A percentile compares a stretch with the other conserved stretches of the same genome.
These are phyloP conservation scores for Cryptocheilus praepositus DNA, from an alignment of 2,888 invertebrate species.

Conservation along the genomic window DNA sequence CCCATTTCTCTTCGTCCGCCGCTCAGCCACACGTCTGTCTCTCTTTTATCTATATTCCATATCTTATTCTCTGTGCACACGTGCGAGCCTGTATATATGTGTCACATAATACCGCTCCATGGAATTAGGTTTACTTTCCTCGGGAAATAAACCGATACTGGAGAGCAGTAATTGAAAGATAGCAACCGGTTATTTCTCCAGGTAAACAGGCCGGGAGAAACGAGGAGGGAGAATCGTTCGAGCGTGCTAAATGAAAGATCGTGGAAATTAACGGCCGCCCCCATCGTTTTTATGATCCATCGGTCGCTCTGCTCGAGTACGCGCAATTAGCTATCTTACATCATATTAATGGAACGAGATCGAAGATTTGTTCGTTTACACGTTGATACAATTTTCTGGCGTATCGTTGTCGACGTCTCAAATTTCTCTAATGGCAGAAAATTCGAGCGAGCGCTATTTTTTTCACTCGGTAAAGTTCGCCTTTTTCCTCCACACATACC, in stretches of 20 bases:
- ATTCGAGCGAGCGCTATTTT: too few species aligned
- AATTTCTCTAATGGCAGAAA: too few species aligned
- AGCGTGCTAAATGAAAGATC: slow-evolving; percentile 54
- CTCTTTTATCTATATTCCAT: background rate
- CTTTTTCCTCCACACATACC: background rate
- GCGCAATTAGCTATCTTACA: too few species aligned
- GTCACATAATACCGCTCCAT: slow-evolving; percentile 39
- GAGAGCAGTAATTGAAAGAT: slow-evolving; percentile 52
- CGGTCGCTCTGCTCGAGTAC: too few species aligned
- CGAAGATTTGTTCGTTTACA: too few species aligned
- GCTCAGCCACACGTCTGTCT: slow-evolving; percentile 2
- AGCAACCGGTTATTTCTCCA: slow-evolving; percentile 53
- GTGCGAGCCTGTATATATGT: slow-evolving; percentile 23
- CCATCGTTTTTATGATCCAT: too few species aligned
- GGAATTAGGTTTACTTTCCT: slow-evolving; percentile 52
- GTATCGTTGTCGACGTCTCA: too few species aligned
- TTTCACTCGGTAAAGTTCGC: background rate
- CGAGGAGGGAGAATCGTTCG: slow-evolving; percentile 33
- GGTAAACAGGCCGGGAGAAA: slow-evolving; percentile 48
- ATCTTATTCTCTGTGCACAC: slow-evolving; percentile 7
- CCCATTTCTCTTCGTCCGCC: too few species aligned
- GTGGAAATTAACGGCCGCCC: slow-evolving; percentile 42
- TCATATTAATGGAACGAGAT: too few species aligned
- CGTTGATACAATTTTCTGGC: too few species aligned
- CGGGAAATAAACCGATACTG: slow-evolving; percentile 46